Percentiles rank a stretch among this genome's conserved stretches.
Conservation (phyloP, 2,113 vertebrate genomes). For the Prochilodus magdalenae region DNA sequence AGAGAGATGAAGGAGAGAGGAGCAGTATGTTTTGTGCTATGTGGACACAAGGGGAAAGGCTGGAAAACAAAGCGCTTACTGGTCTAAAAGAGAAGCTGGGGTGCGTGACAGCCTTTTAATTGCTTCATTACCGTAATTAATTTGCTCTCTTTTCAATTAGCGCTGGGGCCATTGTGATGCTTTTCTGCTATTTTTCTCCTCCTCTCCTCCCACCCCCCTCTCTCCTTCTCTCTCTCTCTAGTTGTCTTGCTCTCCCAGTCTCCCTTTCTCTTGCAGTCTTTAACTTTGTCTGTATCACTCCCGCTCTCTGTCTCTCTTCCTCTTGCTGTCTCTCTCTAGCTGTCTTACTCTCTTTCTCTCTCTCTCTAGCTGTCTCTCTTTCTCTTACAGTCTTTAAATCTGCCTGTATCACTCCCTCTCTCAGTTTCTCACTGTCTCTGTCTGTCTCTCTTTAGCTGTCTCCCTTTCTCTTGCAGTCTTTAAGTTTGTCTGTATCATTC, state of each 20-base stretch:
- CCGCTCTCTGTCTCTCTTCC: no score
- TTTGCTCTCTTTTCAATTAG: conserved; percentile 64
- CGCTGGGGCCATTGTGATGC: conserved; percentile 51
- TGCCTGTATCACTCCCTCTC: no score
- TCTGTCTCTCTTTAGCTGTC: no score
- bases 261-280: background rate
- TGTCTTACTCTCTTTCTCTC: no score
- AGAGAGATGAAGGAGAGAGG: conserved; percentile 59
- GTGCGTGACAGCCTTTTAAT: conserved; percentile 59
- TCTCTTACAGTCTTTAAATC: background rate
- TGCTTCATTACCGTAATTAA: conserved; percentile 64
- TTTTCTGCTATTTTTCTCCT: conserved; percentile 52
- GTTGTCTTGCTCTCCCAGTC: conserved; percentile 1
- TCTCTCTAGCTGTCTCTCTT: no score
- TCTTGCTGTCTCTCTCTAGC: no score
- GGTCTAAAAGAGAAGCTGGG: conserved; percentile 48
- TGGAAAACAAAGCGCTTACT: conserved; percentile 44
- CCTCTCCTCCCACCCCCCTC: conserved; percentile 19
- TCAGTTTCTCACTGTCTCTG: no score
- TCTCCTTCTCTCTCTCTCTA: conserved; percentile 53
- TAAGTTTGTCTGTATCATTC: no score
- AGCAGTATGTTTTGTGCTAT: conserved; percentile 12
- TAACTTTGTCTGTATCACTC: background rate
- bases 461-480: no score
- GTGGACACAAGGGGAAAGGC: conserved; percentile 39